Conservation (phyloP, 2,888 invertebrate species). For the Drosophila parthenogenetica region DNA sequence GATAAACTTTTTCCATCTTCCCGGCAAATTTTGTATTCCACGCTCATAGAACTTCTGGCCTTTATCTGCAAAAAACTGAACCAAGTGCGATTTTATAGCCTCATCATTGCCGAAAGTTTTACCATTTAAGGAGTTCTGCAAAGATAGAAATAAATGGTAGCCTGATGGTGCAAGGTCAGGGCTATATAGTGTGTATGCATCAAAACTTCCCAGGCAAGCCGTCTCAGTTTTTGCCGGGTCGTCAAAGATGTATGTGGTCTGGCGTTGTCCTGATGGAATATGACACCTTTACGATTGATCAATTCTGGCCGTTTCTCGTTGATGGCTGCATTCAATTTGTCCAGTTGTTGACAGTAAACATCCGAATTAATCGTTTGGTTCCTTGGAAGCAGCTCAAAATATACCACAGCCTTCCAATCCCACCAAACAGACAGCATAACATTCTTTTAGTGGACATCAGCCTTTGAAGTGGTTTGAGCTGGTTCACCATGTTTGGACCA, state of each 20-base stretch:
- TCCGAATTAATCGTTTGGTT: neutral
- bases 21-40: no score
- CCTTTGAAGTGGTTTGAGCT: constrained; percentile 11
- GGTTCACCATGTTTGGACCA: neutral
- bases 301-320: neutral
- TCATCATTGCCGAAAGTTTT: no score
- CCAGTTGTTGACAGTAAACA: neutral
- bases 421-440: constrained; percentile 1
- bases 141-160: neutral
- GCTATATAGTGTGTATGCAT: neutral
- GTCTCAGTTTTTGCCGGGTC: neutral
- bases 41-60: no score
- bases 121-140: no score
- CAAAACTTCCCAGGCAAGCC: neutral
- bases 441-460: neutral
- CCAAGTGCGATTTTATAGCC: no score
- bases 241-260: no score
- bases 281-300: neutral
- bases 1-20: no score
- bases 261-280: neutral
- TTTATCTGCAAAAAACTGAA: no score
- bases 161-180: neutral
- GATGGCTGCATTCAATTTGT: neutral
- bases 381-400: neutral
- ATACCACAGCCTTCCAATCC: neutral